Conservation (phyloP, 2,888 invertebrate genomes). For the Seladonia tumulorum region DNA sequence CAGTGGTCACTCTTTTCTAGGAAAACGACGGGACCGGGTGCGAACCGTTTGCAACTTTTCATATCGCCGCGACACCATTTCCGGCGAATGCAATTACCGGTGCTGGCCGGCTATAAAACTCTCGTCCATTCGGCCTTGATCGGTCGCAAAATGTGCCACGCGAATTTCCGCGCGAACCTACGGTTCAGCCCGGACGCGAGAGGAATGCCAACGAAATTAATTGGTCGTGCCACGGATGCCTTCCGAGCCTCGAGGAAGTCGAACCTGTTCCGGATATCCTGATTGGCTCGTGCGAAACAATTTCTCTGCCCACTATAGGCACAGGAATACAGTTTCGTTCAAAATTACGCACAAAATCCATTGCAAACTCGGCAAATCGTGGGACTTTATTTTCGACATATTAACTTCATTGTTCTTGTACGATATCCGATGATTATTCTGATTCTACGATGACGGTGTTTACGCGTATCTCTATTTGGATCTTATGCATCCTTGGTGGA, state of each 20-base stretch:
- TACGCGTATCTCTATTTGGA: too few species aligned
- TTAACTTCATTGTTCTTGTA: background rate
- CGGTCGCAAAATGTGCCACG: constrained; percentile 1
- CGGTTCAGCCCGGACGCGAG: background rate
- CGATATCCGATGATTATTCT: background rate
- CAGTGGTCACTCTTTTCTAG: constrained; percentile 12
- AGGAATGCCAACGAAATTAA: constrained; percentile 37
- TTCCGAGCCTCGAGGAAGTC: background rate
- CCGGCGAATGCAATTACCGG: constrained; percentile 18
- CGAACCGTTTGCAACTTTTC: background rate
- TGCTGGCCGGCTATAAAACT: background rate
- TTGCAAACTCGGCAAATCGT: background rate
- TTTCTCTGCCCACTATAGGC: background rate
- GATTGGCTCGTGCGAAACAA: constrained; percentile 16
- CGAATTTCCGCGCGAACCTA: background rate
- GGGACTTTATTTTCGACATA: background rate
- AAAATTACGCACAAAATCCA: background rate
- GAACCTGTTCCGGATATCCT: constrained; percentile 2
- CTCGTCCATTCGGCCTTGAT: constrained; percentile 14
- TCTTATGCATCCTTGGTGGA: too few species aligned
- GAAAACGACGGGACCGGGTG: background rate
- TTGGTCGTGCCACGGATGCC: constrained; percentile 5
- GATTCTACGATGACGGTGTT: background rate
- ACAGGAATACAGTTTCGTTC: background rate
- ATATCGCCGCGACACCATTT: background rate